Base-by-base conservation (phyloP, 2,888 invertebrate genomes). In the Orthosia cruda region DNA sequence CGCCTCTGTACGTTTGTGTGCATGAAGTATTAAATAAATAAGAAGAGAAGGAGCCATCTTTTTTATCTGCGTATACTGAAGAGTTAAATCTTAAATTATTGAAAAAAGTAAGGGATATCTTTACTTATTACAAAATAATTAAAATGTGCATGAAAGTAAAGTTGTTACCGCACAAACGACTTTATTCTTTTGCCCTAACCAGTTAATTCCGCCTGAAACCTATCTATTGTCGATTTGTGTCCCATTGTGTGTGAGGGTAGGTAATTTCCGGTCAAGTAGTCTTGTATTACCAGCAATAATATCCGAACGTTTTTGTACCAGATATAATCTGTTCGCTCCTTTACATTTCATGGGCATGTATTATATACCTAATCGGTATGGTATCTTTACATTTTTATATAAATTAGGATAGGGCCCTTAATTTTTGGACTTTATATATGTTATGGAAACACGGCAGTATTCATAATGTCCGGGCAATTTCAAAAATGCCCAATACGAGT, bases 241-340 rank as follows among this genome's bases (percentile, higher is more conserved):
- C 12, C 71, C 40, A 79, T 86, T 85, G 81, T 81, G 64, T 69
- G 49, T 12, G n/a, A 74, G 61, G 69, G 72, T 71, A 65, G 23
- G 66, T 86, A 79, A 86, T 86, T 79, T 81, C 81, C 87, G 84
- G 81, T 79, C 73, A 79, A 84, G 77, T 84, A 73, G 71, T 26
- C 57, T 62, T 50, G 79, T 71, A 71, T 58, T 66, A 68, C 32
- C 50, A 23, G 57, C 61, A 71, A 84, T 80, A 73, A 78, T 83
- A 72, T 63, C 58, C 65, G 52, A 50, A 7, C n/a, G 59, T 58
- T 73, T 73, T 81, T 79, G 66, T 77, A 49, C 52, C 55, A 26
- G 15, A 58, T 70, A 23, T 63, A 71, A 81, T 77, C 52, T 68
- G 50, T 45, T 70, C 57, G 57, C 5, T 71, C 20, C 69, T 66